phyloP scores from a whole-genome alignment of 2,888 invertebrate genomes.

The Erebia palarica region DNA sequence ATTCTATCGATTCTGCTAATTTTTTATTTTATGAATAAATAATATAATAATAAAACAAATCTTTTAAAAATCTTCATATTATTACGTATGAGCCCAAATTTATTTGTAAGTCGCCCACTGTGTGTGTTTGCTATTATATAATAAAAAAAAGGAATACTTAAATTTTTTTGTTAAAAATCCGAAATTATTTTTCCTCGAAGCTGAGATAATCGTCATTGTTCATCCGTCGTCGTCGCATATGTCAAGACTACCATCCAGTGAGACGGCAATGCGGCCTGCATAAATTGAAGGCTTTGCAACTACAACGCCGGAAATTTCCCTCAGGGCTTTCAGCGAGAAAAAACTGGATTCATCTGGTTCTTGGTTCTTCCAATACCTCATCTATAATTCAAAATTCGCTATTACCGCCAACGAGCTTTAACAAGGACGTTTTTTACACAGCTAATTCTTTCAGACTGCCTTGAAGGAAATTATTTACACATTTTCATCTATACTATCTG shows the following conservation, averaged over 20 bases:
- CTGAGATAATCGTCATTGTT: constrained; percentile 60
- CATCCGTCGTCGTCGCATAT: constrained; percentile 51
- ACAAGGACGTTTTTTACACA: constrained; percentile 61
- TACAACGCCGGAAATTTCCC: constrained; percentile 72
- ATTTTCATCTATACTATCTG: constrained; percentile 7
- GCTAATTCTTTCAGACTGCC: constrained; percentile 50
- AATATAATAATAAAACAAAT: too few relatives aligned
- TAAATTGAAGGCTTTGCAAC: constrained; percentile 75
- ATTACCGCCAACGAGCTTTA: constrained; percentile 59
- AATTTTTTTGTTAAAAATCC: neutral
- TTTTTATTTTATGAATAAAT: too few relatives aligned
- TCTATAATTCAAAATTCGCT: constrained; percentile 72
- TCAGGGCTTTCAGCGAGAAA: constrained; percentile 69
- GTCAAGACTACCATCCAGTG: constrained; percentile 71
- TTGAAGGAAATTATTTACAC: constrained; percentile 7
- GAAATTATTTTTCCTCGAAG: constrained; percentile 19
- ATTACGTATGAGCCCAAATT: too few relatives aligned
- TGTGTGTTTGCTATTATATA: too few relatives aligned
- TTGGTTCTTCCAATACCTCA: constrained; percentile 57
- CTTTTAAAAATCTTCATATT: too few relatives aligned
- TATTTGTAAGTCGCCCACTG: too few relatives aligned
- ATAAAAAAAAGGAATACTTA: too few relatives aligned
- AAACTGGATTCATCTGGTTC: constrained; percentile 62
- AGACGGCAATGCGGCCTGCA: constrained; percentile 69
- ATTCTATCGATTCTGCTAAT: too few relatives aligned